phyloP scores from a whole-genome alignment of 2,113 vertebrate genomes.

The Ailurus styani region DNA sequence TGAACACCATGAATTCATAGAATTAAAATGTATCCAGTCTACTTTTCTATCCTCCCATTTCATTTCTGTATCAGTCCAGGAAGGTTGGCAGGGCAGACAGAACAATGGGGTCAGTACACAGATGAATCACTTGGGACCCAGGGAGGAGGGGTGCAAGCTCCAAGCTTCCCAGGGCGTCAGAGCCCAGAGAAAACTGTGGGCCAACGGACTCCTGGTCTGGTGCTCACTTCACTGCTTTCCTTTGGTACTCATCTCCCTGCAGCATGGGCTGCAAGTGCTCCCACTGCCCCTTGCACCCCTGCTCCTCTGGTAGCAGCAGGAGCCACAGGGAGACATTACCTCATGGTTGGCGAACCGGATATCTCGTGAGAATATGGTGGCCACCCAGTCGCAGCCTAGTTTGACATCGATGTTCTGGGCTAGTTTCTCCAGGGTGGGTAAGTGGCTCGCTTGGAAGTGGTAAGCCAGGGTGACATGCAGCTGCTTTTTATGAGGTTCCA shows the following conservation, averaged over 20 bases:
- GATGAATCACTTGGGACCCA: background rate
- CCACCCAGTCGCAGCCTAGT: conserved; percentile 95
- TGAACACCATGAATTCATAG: background rate
- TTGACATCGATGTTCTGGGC: conserved; percentile 91
- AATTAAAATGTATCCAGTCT: background rate
- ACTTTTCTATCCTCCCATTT: background rate
- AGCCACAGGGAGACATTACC: conserved; percentile 77
- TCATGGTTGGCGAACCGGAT: conserved; percentile 97
- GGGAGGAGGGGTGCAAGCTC: background rate
- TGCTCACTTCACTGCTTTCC: background rate
- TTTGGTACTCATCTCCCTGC: background rate
- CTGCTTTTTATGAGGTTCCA: conserved; percentile 98
- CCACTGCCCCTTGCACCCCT: rapidly evolving
- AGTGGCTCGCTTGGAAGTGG: conserved; percentile 94
- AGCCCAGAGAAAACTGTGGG: background rate
- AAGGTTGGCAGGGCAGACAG: background rate
- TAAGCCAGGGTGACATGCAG: conserved; percentile 97
- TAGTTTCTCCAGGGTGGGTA: conserved; percentile 91
- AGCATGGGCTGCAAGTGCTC: background rate
- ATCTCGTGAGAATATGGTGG: conserved; percentile 95
- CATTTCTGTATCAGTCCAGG: background rate
- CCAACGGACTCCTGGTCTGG: background rate
- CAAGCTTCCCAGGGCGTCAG: background rate
- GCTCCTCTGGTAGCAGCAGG: no score
- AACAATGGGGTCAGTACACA: background rate